Base-by-base conservation (phyloP, 2,797 vertebrate genomes). In the Margarornis squamiger region DNA sequence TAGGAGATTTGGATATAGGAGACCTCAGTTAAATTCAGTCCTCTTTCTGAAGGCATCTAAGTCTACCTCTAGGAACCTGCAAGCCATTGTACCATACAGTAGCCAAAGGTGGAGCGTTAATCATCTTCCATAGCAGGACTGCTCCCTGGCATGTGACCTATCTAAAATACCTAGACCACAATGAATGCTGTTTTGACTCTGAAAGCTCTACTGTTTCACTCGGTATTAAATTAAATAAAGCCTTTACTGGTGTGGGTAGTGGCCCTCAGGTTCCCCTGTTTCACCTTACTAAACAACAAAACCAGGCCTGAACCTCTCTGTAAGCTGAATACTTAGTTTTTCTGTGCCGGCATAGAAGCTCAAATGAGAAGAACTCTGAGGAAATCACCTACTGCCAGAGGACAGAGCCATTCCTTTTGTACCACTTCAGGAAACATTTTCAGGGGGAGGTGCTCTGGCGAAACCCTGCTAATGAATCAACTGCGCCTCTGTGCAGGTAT, bases 391-490 rank as follows among this genome's bases (percentile, higher is more conserved):
- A 9, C 77, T 71, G 29, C 34, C 19, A 22, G 39, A 67, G 39
- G 32, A 63, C 46, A 52, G 10, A 88, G 9, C 48, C 48, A 65
- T 77, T 68, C 48, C 43, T 89, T 78, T 84, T 73, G 46, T 66
- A 51, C 7, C 9, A 45, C 36, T 63, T 30, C 39, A 66, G 48
- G 30, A 68, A 92, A 70, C 48, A 16, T 59, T 88, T 88, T 61
- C 41, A 48, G 30, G 36, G 30, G 15, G 15, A 87, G 30, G 17
- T 43, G 21, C 36, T 89, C 39, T 72, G 30, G 38, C 17, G 67
- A 89, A 94, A 49, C 21, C 29, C 22, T 65, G 26, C 22, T 93
- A 68, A 92, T 74, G 86, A 73, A 89, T 89, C 67, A 89, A 48
- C 65, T 63, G 39, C 2, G 3, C 39, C 36, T 77, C 78, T 15